Conservation (phyloP, 2,888 invertebrate genomes). For the Sesamia inferens region DNA sequence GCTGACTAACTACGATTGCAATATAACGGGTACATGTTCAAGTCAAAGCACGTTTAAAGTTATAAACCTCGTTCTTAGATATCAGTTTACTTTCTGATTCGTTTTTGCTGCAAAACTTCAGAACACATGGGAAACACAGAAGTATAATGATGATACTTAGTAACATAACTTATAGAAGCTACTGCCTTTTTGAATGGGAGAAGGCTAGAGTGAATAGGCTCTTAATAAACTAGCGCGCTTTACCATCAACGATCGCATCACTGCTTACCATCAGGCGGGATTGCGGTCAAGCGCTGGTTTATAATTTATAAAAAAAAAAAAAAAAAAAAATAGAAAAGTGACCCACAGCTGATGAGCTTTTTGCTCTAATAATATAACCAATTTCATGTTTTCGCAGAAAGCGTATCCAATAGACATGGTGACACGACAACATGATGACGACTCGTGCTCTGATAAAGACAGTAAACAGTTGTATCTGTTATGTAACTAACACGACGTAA, state of each 20-base stretch:
- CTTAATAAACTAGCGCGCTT: no score
- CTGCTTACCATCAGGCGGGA: no score
- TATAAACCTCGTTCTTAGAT: no score
- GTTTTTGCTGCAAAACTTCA: neutral
- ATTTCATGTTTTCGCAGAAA: no score
- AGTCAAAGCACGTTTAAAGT: neutral
- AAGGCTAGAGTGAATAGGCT: no score
- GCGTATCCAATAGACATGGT: no score
- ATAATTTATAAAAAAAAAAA: no score
- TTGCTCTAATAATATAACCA: no score
- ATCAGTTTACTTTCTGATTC: neutral
- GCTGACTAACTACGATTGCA: neutral
- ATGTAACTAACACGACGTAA: slow-evolving; percentile 18
- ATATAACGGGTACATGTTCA: neutral
- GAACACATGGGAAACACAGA: neutral
- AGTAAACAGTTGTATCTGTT: slow-evolving; percentile 17
- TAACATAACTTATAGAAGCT: neutral
- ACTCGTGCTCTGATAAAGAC: slow-evolving; percentile 33
- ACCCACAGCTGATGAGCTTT: neutral
- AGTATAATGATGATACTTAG: neutral
- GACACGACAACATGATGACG: no score
- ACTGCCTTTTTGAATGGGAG: neutral
- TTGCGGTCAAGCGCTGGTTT: no score
- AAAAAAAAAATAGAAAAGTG: no score
- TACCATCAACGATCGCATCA: no score